Evolutionary conservation across 2,888 invertebrate genomes (phyloP).

Genomic region (Melanotus villosus): DNA sequence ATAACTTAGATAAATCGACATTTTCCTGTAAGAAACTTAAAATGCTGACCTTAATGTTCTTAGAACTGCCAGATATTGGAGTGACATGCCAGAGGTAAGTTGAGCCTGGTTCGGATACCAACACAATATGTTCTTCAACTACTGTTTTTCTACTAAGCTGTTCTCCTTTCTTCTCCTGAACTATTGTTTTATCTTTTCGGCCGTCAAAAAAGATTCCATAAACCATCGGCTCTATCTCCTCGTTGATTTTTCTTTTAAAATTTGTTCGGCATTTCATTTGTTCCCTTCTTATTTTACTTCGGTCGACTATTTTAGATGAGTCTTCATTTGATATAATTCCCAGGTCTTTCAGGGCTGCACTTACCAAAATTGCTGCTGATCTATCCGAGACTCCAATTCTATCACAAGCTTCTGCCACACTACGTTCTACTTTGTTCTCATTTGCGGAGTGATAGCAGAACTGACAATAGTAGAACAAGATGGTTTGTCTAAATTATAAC

Average conservation of each 20-base stretch:
- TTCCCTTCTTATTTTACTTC: constrained; percentile 39
- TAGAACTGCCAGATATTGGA: constrained; percentile 36
- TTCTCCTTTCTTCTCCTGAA: constrained; percentile 31
- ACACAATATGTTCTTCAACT: constrained; percentile 47
- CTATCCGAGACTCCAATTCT: constrained; percentile 43
- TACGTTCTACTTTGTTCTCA: constrained; percentile 26
- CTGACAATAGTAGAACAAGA: no score
- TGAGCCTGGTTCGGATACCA: constrained; percentile 44
- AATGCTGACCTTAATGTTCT: constrained; percentile 21
- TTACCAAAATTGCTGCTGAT: constrained; percentile 42
- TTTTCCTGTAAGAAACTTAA: background rate
- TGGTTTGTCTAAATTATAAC: no score
- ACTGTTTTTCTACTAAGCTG: constrained; percentile 34
- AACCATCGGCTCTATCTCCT: background rate
- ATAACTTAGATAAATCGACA: background rate
- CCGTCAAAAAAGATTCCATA: constrained; percentile 47
- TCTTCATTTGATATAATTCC: constrained; percentile 8
- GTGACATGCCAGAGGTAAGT: constrained; percentile 48
- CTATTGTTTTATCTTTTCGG: constrained; percentile 44
- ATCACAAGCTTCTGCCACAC: constrained; percentile 38
- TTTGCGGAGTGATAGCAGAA: constrained; percentile 6
- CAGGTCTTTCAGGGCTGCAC: constrained; percentile 38
- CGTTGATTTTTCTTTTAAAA: background rate
- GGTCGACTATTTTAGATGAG: constrained; percentile 37
- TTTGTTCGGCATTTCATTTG: constrained; percentile 24